phyloP scores from a whole-genome alignment of 2,797 vertebrate species.

The Sorex maritimensis region DNA sequence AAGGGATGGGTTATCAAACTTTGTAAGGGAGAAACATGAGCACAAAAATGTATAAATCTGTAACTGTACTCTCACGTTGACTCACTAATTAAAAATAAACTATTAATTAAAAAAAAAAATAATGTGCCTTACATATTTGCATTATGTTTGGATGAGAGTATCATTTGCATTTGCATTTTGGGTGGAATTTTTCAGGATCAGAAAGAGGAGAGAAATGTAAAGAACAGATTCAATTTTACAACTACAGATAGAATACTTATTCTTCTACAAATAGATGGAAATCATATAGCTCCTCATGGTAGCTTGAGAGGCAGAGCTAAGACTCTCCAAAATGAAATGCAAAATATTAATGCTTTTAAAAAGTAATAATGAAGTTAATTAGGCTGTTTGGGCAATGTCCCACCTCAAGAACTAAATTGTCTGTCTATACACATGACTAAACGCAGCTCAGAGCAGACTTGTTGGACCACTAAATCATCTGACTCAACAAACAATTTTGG shows the following conservation, averaged over 20 bases:
- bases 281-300: neutral
- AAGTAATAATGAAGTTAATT: constrained; percentile 6
- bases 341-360: constrained; percentile 38
- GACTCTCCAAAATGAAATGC: neutral
- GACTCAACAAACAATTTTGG: constrained; percentile 10
- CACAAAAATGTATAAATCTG: too few relatives aligned
- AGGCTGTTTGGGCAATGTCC: neutral
- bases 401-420: neutral
- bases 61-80: too few relatives aligned
- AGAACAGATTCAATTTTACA: neutral
- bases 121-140: constrained; percentile 34
- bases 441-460: neutral
- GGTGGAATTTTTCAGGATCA: constrained; percentile 25
- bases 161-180: constrained; percentile 11
- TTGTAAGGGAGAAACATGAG: too few relatives aligned
- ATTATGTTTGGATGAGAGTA: constrained; percentile 32
- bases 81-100: too few relatives aligned
- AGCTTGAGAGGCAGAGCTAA: neutral
- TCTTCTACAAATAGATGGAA: constrained; percentile 24
- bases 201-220: constrained; percentile 30
- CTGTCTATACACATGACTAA: neutral
- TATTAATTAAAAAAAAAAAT: too few relatives aligned
- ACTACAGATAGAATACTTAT: neutral
- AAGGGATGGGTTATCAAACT: too few relatives aligned
- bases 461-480: neutral